Evolutionary conservation across 2,888 invertebrate genomes (phyloP).

Genomic region (Vanessa cardui): DNA sequence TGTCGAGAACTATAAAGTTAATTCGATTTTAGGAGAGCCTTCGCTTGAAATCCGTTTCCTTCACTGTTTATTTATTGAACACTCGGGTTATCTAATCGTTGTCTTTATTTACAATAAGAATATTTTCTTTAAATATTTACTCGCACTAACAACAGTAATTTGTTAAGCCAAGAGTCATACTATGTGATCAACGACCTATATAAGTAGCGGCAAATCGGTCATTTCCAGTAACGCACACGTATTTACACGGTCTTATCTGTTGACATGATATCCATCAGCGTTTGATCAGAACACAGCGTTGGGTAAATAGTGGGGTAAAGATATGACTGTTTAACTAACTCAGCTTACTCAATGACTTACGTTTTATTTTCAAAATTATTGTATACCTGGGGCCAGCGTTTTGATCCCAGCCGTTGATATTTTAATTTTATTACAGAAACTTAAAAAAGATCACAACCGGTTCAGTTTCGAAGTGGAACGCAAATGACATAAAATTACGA

Average conservation of each 20-base stretch:
- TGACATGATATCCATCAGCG: constrained; percentile 33
- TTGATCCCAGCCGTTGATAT: constrained; percentile 71
- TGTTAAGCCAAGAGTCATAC: not conserved
- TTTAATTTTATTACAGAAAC: constrained; percentile 78
- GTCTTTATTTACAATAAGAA: not conserved
- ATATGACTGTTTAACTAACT: constrained; percentile 25
- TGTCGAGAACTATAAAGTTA: not conserved
- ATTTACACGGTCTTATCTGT: constrained; percentile 31
- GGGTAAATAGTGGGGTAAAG: constrained; percentile 23
- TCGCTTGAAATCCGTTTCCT: not conserved
- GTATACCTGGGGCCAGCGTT: constrained; percentile 28
- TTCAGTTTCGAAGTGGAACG: constrained; percentile 74
- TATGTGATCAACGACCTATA: constrained; percentile 29
- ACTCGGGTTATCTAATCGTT: not conserved
- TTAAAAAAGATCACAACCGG: constrained; percentile 73
- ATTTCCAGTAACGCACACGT: constrained; percentile 13
- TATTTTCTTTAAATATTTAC: constrained; percentile 4
- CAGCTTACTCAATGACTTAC: constrained; percentile 18
- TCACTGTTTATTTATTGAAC: not conserved
- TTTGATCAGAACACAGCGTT: constrained; percentile 40
- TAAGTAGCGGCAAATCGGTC: constrained; percentile 19
- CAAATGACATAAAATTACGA: constrained; percentile 73
- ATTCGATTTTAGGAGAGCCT: not conserved
- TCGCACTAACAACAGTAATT: not conserved
- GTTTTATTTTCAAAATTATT: constrained; percentile 54